A percentile compares a stretch with the other conserved stretches of the same genome.
Conservation (phyloP, 2,113 vertebrate genomes). For the Ornithorhynchus anatinus region DNA sequence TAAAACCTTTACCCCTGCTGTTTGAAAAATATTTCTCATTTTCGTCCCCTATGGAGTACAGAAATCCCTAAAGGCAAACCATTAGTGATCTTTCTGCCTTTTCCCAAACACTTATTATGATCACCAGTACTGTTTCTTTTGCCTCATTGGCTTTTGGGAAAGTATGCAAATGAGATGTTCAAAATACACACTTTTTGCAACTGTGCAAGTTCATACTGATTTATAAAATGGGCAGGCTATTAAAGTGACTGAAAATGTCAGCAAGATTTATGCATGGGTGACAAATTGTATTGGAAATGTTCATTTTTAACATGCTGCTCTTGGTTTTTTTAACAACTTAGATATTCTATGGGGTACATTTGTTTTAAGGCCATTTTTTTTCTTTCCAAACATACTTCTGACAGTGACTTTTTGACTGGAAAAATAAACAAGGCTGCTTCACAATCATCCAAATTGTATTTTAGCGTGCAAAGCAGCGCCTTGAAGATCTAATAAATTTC, state of each 20-base stretch:
- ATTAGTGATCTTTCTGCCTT: slow-evolving; percentile 99
- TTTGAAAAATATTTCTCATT: slow-evolving; percentile 99
- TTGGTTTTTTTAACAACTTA: slow-evolving; percentile 62
- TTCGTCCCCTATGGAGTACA: slow-evolving; percentile 99
- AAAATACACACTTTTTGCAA: slow-evolving; percentile 99
- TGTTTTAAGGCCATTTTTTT: slow-evolving; percentile 66
- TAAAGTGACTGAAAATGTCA: slow-evolving; percentile 99
- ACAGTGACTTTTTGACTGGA: slow-evolving; percentile 71
- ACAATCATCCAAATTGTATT: slow-evolving; percentile 63
- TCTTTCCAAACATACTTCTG: slow-evolving; percentile 67
- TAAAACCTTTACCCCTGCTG: slow-evolving; percentile 99
- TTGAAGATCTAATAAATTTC: slow-evolving; percentile 43
- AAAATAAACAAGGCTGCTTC: slow-evolving; percentile 75
- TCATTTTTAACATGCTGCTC: slow-evolving; percentile 76
- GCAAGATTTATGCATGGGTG: slow-evolving; percentile 99
- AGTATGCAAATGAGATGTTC: slow-evolving; percentile 99
- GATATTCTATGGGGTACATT: slow-evolving; percentile 64
- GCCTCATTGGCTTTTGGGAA: slow-evolving; percentile 99
- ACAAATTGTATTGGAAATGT: slow-evolving; percentile 96
- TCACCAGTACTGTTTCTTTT: slow-evolving; percentile 94
- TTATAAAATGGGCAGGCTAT: slow-evolving; percentile 96
- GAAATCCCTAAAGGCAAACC: slow-evolving; percentile 99
- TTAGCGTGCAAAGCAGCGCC: slow-evolving; percentile 48
- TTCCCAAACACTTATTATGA: slow-evolving; percentile 99
- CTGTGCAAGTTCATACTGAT: slow-evolving; percentile 99